A percentile compares a stretch with the other conserved stretches of the same genome.
phyloP scores from a whole-genome alignment of 2,797 vertebrate genomes.

The Pipistrellus nathusii region DNA sequence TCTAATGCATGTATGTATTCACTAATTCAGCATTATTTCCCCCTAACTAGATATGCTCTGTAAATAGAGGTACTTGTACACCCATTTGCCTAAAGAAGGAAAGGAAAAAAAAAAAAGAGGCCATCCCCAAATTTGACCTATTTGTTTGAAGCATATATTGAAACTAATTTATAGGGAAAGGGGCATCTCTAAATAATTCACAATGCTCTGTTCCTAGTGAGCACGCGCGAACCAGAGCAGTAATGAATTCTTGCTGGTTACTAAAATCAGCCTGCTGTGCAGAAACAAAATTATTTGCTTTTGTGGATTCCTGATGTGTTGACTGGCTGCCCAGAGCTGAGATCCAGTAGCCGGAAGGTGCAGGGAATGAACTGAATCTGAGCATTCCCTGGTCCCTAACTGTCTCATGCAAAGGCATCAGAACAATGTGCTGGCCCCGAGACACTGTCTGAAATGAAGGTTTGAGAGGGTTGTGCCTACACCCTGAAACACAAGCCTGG shows the following conservation, averaged over 20 bases:
- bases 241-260: slow-evolving; percentile 78
- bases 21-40: not conserved
- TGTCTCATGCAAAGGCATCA: not conserved
- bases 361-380: slow-evolving; percentile 52
- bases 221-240: slow-evolving; percentile 49
- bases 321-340: slow-evolving; percentile 70
- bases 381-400: slow-evolving; percentile 2
- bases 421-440: not conserved
- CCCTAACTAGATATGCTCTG: not conserved
- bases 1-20: not conserved
- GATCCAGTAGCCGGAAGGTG: slow-evolving; percentile 62
- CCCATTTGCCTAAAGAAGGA: not conserved
- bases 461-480: not conserved
- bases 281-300: slow-evolving; percentile 70
- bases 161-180: slow-evolving; percentile 65
- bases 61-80: not conserved
- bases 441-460: not conserved
- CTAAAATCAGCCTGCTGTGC: slow-evolving; percentile 70
- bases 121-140: not conserved
- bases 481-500: not conserved
- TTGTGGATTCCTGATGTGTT: slow-evolving; percentile 70
- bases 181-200: slow-evolving; percentile 60
- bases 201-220: slow-evolving; percentile 28
- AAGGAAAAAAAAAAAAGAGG: not conserved
- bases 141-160: slow-evolving; percentile 41